Evolutionary conservation across 2,888 invertebrate genomes (phyloP), one percentile per base, ranked within the genome.

Genomic region (Amblyjoppa proteus): DNA sequence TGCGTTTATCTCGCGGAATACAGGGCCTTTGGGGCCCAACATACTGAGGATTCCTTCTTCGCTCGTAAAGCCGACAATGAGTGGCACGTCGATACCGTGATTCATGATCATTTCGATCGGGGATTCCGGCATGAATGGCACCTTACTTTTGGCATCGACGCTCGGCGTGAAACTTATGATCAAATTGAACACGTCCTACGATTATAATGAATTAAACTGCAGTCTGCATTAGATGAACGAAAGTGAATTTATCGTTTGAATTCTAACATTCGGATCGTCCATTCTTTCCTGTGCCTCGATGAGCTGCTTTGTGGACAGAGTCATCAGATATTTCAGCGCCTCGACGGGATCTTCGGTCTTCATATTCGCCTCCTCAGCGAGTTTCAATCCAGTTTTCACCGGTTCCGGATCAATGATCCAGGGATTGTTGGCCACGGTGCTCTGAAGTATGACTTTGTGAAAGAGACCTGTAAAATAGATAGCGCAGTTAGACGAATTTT

Each of bases 1-100:
- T 66, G 94, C 93, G 41, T 79, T 76, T 0, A 90, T 61, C 16
- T 76, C 68, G 45, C 51, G 45, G 3, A 86, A 58, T 7, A 1
- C 58, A 25, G 88, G 53, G 4, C 71, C 20, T 25, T 9, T 20
- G 7, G 75, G 34, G 34, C 45, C 9, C 2, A 83, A 38, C 9
- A 74, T 9, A 11, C 25, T 11, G 1, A 95, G 77, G 38, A 95
- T 92, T 13, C 95, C 95, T 90, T 95, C 95, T 41, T 94, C 93
- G 34, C 94, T 93, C 84, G 94, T 95, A 87, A 94, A 94, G 1
- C 95, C 95, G 38, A 94, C 90, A 86, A 96, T 94, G 16, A 94
- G 93, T 0, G 95, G 95, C 1, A 96, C 94, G 90, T 95, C 94
- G 16, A 95, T 87, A 53, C 92, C 92, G 0, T 87, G 77, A 31